These are phyloP conservation scores for Telmatochromis brichardi DNA, from an alignment of 2,113 vertebrate genomes.

Conservation along the genomic window DNA sequence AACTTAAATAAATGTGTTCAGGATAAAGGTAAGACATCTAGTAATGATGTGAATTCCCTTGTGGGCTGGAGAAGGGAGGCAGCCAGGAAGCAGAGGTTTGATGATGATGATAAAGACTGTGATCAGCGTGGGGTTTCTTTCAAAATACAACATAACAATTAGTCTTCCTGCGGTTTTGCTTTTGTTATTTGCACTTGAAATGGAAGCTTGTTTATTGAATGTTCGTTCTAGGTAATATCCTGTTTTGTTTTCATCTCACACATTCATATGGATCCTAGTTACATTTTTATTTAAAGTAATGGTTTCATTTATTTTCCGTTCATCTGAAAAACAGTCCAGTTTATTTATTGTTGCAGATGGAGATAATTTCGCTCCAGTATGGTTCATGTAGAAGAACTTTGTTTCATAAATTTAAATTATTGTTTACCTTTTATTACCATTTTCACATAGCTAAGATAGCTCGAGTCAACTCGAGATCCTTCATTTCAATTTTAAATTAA, in stretches of 20 bases:
- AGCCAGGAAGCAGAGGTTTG: background rate
- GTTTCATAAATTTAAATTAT: background rate
- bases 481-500: background rate
- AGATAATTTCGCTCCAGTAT: background rate
- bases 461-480: background rate
- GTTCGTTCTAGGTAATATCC: background rate
- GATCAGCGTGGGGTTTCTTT: background rate
- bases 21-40: background rate
- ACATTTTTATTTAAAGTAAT: background rate
- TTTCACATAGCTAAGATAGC: background rate
- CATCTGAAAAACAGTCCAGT: background rate
- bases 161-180: background rate
- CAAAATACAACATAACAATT: background rate
- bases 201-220: background rate
- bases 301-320: background rate
- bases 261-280: background rate
- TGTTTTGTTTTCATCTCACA: background rate
- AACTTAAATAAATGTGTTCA: background rate
- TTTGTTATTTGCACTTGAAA: background rate
- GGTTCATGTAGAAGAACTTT: background rate
- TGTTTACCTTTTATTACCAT: background rate
- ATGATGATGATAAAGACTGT: background rate
- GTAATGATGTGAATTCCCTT: background rate
- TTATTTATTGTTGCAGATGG: background rate
- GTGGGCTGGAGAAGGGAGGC: background rate